Percentiles rank a stretch among this genome's conserved stretches.
Evolutionary conservation across 2,888 invertebrate genomes (phyloP).

Genomic region (Liodrosophila aerea): DNA sequence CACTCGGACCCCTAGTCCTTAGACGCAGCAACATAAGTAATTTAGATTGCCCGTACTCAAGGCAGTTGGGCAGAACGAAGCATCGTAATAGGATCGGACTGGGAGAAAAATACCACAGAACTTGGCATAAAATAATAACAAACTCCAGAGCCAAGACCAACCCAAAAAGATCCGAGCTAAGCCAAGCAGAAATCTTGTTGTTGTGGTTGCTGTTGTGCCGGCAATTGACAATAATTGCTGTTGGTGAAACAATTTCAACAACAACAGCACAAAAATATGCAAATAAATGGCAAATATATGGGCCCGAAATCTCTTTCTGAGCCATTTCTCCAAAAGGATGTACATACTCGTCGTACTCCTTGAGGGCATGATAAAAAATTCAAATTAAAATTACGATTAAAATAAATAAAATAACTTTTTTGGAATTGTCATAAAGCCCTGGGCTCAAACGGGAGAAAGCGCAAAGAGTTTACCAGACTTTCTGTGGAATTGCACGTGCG

Average conservation of each 20-base stretch:
- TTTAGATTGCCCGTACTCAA: conserved; percentile 56
- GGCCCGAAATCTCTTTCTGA: conserved; percentile 11
- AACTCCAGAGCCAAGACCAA: conserved; percentile 8
- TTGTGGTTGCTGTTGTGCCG: conserved; percentile 13
- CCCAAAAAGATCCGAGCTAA: conserved; percentile 22
- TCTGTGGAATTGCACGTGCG: conserved; percentile 12
- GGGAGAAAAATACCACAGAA: conserved; percentile 47
- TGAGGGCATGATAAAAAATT: not conserved
- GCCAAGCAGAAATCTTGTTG: conserved; percentile 48
- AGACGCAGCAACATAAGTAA: conserved; percentile 53
- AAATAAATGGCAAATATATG: conserved; percentile 29
- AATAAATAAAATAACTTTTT: conserved; percentile 7
- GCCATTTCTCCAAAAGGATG: conserved; percentile 1
- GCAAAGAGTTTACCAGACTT: conserved; percentile 20
- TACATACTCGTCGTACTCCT: not conserved
- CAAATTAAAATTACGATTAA: conserved; percentile 11
- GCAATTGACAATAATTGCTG: conserved; percentile 63
- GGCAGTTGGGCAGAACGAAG: conserved; percentile 30
- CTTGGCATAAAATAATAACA: conserved; percentile 49
- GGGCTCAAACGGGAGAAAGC: not conserved
- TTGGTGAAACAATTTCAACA: conserved; percentile 26
- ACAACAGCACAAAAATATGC: conserved; percentile 37
- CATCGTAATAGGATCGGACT: not conserved
- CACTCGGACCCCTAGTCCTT: not conserved
- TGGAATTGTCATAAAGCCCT: conserved; percentile 2